Evolutionary conservation across 2,888 invertebrate genomes (phyloP).

Genomic region (Drosophila limbata): DNA sequence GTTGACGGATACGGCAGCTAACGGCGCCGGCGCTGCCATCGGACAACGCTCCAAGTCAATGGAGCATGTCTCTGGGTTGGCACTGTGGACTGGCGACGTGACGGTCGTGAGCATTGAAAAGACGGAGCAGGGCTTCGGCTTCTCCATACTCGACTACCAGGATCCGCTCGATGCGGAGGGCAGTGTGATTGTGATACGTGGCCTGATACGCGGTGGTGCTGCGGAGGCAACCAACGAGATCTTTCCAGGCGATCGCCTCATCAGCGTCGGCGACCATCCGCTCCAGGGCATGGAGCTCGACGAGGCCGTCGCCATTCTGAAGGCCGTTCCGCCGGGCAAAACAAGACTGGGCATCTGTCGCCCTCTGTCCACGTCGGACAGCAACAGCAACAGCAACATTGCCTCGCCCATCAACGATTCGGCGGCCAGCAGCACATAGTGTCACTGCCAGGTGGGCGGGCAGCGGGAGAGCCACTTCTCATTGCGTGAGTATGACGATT

Average conservation of each 20-base stretch:
- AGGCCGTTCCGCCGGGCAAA: constrained; percentile 95
- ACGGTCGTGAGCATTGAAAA: constrained; percentile 96
- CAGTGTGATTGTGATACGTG: constrained; percentile 98
- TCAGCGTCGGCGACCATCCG: constrained; percentile 95
- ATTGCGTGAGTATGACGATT: constrained; percentile 76
- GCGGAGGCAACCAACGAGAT: constrained; percentile 97
- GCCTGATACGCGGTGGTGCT: constrained; percentile 98
- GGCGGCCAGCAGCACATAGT: constrained; percentile 85
- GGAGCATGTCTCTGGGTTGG: constrained; percentile 97
- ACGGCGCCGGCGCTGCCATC: constrained; percentile 74
- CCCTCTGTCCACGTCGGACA: constrained; percentile 87
- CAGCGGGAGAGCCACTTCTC: constrained; percentile 18
- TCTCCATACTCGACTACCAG: constrained; percentile 98
- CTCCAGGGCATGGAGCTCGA: constrained; percentile 97
- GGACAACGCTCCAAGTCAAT: constrained; percentile 93
- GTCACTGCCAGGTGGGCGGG: constrained; percentile 32
- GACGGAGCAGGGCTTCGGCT: constrained; percentile 98
- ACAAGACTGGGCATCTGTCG: constrained; percentile 97
- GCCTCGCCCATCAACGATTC: constrained; percentile 84
- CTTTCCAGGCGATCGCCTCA: constrained; percentile 97
- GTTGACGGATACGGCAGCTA: constrained; percentile 87
- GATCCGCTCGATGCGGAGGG: constrained; percentile 98
- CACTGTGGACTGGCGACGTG: constrained; percentile 98
- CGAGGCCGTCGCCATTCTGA: constrained; percentile 97
- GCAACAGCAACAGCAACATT: constrained; percentile 85